Evolutionary conservation across 2,797 vertebrate species (phyloP).

Genomic region (Neolamprologus multifasciatus): DNA sequence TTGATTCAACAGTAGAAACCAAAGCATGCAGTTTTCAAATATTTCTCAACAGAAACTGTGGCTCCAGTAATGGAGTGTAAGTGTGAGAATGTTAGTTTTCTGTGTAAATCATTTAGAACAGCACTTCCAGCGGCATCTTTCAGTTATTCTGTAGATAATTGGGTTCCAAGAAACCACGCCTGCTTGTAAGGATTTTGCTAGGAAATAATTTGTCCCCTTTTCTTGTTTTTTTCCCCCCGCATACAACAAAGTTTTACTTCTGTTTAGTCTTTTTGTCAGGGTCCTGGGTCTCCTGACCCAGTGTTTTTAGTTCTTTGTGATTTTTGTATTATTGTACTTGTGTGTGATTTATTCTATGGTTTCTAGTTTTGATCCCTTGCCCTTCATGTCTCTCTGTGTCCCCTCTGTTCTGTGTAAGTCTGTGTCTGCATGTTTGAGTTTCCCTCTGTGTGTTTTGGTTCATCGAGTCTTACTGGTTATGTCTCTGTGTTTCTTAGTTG

Average conservation of each 20-base stretch:
- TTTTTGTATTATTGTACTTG: too few species aligned
- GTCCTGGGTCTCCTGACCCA: too few species aligned
- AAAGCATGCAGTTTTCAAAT: background rate
- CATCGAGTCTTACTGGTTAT: too few species aligned
- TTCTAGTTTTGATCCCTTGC: too few species aligned
- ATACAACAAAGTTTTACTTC: background rate
- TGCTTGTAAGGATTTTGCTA: background rate
- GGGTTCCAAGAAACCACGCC: background rate
- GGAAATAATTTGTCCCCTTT: background rate
- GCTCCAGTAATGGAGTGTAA: background rate
- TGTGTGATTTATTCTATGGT: too few species aligned
- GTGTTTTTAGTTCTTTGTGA: too few species aligned
- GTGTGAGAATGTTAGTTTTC: background rate
- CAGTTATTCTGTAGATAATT: background rate
- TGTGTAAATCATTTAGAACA: background rate
- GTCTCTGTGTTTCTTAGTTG: too few species aligned
- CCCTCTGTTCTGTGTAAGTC: too few species aligned
- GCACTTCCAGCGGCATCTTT: background rate
- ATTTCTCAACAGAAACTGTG: background rate
- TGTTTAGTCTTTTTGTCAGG: background rate
- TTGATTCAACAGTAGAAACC: background rate
- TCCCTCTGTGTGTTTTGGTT: too few species aligned
- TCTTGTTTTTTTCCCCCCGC: background rate
- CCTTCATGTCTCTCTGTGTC: too few species aligned
- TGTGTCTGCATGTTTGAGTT: too few species aligned